phyloP scores from a whole-genome alignment of 2,113 vertebrate species.

The Alaudala cheleensis region DNA sequence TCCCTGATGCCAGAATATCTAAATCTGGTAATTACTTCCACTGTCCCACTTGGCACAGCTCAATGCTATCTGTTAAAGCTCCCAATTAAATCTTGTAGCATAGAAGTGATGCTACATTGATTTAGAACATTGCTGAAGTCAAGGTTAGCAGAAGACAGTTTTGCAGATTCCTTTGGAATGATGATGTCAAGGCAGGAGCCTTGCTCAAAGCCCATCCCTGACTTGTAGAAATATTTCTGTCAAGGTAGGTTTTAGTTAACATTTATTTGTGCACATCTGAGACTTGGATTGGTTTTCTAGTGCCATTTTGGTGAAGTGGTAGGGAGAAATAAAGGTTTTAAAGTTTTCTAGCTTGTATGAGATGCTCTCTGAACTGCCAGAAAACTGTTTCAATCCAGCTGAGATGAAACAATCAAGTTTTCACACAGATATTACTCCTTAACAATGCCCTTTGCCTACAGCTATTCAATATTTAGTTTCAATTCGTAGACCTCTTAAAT shows the following conservation, averaged over 20 bases:
- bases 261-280: neutral
- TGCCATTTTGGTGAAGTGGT: neutral
- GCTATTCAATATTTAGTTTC: conserved; percentile 52
- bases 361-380: neutral
- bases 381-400: neutral
- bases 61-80: neutral
- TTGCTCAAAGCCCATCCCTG: neutral
- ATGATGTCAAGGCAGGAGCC: neutral
- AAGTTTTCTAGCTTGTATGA: neutral
- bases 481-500: conserved; percentile 22
- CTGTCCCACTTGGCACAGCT: conserved; percentile 25
- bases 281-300: neutral
- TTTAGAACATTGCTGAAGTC: neutral
- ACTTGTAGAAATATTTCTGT: neutral
- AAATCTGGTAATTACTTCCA: conserved; percentile 60
- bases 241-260: neutral
- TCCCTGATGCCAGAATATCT: conserved; percentile 30
- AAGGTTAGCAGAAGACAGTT: neutral
- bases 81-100: neutral
- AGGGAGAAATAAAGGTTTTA: neutral
- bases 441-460: neutral
- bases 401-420: conserved; percentile 14
- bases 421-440: conserved; percentile 6
- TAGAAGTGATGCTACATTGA: neutral
- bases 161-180: neutral